Conservation (phyloP, 2,888 invertebrate genomes). For the Drosophila imparisetae region DNA sequence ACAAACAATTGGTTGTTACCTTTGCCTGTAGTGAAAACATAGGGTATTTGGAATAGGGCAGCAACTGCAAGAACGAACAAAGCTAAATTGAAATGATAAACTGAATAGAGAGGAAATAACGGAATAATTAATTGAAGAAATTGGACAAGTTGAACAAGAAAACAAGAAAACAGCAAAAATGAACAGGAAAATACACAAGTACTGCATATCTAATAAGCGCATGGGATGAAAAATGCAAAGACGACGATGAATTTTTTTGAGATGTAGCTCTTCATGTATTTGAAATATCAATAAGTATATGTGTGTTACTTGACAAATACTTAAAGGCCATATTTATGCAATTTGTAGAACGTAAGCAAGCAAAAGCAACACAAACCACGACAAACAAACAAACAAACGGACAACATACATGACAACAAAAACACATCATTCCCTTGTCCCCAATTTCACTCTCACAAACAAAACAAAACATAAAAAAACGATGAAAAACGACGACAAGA, state of each 20-base stretch:
- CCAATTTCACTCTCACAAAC: slow-evolving; percentile 6
- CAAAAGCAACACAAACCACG: slow-evolving; percentile 27
- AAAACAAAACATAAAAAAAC: not conserved
- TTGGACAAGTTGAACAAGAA: not conserved
- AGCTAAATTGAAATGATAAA: slow-evolving; percentile 6
- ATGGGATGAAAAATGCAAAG: slow-evolving; percentile 10
- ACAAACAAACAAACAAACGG: slow-evolving; percentile 7
- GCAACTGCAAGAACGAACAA: slow-evolving; percentile 33
- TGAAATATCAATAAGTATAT: slow-evolving; percentile 22
- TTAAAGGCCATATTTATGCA: slow-evolving; percentile 79
- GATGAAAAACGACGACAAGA: slow-evolving; percentile 11
- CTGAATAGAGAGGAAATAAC: slow-evolving; percentile 9
- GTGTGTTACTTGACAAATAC: slow-evolving; percentile 42
- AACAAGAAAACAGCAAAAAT: slow-evolving; percentile 10
- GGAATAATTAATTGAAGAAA: slow-evolving; percentile 10
- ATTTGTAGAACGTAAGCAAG: slow-evolving; percentile 68
- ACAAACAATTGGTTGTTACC: not conserved
- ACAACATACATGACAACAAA: slow-evolving; percentile 1
- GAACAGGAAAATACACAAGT: slow-evolving; percentile 19
- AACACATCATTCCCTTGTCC: not conserved
- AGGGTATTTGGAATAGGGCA: slow-evolving; percentile 12
- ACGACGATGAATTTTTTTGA: slow-evolving; percentile 36
- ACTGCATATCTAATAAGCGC: slow-evolving; percentile 45
- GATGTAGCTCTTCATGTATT: slow-evolving; percentile 38
- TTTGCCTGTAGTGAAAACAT: slow-evolving; percentile 9